phyloP scores from a whole-genome alignment of 2,113 vertebrate genomes.

The Ellobius talpinus region DNA sequence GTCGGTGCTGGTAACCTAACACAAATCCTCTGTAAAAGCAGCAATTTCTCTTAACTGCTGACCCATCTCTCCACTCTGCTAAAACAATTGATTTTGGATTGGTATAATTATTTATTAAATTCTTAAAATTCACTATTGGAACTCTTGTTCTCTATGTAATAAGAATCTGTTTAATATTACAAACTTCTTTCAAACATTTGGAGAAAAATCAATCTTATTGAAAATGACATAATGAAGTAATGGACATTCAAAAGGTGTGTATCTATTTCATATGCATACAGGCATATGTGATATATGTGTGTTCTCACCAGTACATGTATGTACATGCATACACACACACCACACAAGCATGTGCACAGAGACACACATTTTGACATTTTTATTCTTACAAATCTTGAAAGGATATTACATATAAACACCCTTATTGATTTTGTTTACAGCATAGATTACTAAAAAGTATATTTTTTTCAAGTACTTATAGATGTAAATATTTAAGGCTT shows the following conservation, averaged over 20 bases:
- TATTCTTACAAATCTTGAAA: conserved; percentile 2
- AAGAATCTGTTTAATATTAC: not conserved
- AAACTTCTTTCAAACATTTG: not conserved
- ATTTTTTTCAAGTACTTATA: not conserved
- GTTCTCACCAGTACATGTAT: not conserved
- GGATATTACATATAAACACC: not conserved
- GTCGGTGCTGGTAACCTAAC: not conserved
- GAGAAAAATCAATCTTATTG: not conserved
- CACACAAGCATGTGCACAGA: not conserved
- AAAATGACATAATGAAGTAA: not conserved
- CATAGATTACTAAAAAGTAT: not conserved
- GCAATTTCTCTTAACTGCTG: not conserved
- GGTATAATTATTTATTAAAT: not conserved
- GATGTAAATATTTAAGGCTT: not conserved
- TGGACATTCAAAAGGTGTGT: not conserved
- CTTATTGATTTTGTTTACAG: not conserved
- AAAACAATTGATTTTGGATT: not conserved
- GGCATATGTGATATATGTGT: not conserved
- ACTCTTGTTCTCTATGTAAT: not conserved
- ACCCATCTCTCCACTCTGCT: not conserved
- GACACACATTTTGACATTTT: not conserved
- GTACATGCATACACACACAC: not conserved
- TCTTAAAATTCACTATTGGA: not conserved
- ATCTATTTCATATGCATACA: not conserved
- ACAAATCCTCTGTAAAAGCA: not conserved